Evolutionary conservation across 2,113 vertebrate genomes (phyloP), one percentile per base, ranked within the genome.

Genomic region (Ceyx margarethae): DNA sequence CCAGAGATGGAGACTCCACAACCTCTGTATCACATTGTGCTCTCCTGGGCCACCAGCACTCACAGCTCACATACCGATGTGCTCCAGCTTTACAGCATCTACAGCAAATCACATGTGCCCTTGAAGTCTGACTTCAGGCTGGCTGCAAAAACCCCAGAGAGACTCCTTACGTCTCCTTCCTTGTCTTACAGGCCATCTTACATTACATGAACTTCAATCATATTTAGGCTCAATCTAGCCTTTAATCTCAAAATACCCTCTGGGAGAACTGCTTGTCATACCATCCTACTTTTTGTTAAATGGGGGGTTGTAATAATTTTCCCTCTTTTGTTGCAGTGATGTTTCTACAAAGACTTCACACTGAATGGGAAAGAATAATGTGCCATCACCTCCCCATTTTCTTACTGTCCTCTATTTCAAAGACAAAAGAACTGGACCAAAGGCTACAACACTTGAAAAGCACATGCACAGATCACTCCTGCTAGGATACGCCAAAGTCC

Each of bases 1-100:
- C 37, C 37, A 26, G 50, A 8, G 35, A 21, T 21, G 54, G 58
- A 58, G 50, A 62, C 13, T 23, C 43, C 67, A 82, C 67, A 82
- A 5, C 28, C 28, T 64, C 31, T n/a, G 25, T 9, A 37, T 48
- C 17, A 8, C 8, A 4, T 11, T 0, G 0, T 2, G 5, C 33
- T 42, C 16, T 64, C 48, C 58, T 31, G 26, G 29, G 57, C 33
- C 53, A 40, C 20, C 65, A 78, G 37, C 51, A 35, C 56, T n/a
- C 3, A 1, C 31, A 54, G 54, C 53, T 80, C 48, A 5, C 54
- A n/a, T 3, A n/a, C 18, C 67, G 65, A 74, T 8, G 1, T 7
- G 43, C 3, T 57, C 79, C 66, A 74, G 10, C 9, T 73, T 58
- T 7, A 53, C 56, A 60, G 22, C 54, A 46, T 35, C 54, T 56